phyloP scores from a whole-genome alignment of 37 sponge, comb jelly and placozoan genomes.

The Agelas oroides region DNA sequence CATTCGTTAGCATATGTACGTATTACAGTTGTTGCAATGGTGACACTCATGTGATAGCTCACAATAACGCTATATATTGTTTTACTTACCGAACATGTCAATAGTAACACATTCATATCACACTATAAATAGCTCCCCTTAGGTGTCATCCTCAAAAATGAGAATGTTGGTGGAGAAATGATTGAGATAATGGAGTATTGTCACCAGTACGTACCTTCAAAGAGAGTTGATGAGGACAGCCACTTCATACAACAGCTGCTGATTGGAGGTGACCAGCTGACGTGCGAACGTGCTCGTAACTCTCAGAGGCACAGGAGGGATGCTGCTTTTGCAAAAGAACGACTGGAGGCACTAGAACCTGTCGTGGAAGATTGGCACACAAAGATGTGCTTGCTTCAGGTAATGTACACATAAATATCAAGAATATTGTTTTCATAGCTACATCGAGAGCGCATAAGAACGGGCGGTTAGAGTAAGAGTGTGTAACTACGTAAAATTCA shows the following conservation, averaged over 20 bases:
- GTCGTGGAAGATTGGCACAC: slow-evolving; percentile 46
- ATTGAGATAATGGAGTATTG: background rate
- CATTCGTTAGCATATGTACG: too few species aligned
- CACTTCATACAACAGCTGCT: too few species aligned
- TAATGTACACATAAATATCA: background rate
- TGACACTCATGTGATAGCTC: too few species aligned
- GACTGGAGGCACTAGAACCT: slow-evolving; percentile 11
- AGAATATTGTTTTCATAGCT: background rate
- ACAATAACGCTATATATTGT: too few species aligned
- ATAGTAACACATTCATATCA: too few species aligned
- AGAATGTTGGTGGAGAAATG: slow-evolving; percentile 17
- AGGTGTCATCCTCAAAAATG: background rate
- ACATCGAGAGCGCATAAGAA: background rate
- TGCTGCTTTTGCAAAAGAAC: too few species aligned
- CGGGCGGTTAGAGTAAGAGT: too few species aligned
- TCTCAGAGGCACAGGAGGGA: background rate
- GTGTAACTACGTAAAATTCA: too few species aligned
- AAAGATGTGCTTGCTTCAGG: slow-evolving; percentile 27
- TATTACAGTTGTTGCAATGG: too few species aligned
- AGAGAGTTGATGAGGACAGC: background rate
- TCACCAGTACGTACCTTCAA: slow-evolving; percentile 5
- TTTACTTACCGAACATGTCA: too few species aligned
- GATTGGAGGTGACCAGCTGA: slow-evolving; percentile 49
- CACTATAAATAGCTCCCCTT: background rate
- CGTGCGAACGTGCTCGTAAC: slow-evolving; percentile 1